Conservation (phyloP, 2,113 vertebrate genomes). For the Xiphophorus hellerii region DNA sequence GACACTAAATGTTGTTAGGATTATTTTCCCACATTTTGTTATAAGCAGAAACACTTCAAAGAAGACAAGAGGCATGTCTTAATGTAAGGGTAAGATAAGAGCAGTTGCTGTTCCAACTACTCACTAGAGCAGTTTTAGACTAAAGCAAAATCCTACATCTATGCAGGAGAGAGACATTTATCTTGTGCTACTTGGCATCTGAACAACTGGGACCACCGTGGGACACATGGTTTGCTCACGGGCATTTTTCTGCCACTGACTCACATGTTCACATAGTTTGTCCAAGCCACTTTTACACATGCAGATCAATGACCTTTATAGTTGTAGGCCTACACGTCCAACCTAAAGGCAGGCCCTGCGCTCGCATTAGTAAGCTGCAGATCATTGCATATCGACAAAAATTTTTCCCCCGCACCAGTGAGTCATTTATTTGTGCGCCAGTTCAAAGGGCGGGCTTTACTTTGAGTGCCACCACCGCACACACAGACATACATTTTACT, state of each 20-base stretch:
- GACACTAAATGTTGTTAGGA: neutral
- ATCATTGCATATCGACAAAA: neutral
- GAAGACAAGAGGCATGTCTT: conserved; percentile 16
- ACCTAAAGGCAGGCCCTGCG: neutral
- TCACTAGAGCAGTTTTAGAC: conserved; percentile 32
- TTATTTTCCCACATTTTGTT: conserved; percentile 4
- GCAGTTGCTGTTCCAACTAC: neutral
- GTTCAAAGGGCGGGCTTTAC: conserved; percentile 11
- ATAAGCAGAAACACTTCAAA: conserved; percentile 19
- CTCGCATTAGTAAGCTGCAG: neutral
- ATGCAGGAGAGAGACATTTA: conserved; percentile 13
- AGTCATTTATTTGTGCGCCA: conserved; percentile 1
- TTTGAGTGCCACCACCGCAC: neutral
- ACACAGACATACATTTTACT: neutral
- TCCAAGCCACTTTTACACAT: conserved; percentile 5
- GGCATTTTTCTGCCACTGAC: conserved; percentile 20
- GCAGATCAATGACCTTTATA: conserved; percentile 19
- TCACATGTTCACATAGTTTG: conserved; percentile 26
- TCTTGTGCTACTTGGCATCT: conserved; percentile 9
- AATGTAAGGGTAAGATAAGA: neutral
- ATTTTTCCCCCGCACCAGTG: conserved; percentile 4
- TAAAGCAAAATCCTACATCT: conserved; percentile 20
- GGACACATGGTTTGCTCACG: conserved; percentile 22
- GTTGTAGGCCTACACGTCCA: neutral
- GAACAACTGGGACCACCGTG: conserved; percentile 18